phyloP scores from a whole-genome alignment of 1,140 invertebrate genomes.

The Bombus huntii region DNA sequence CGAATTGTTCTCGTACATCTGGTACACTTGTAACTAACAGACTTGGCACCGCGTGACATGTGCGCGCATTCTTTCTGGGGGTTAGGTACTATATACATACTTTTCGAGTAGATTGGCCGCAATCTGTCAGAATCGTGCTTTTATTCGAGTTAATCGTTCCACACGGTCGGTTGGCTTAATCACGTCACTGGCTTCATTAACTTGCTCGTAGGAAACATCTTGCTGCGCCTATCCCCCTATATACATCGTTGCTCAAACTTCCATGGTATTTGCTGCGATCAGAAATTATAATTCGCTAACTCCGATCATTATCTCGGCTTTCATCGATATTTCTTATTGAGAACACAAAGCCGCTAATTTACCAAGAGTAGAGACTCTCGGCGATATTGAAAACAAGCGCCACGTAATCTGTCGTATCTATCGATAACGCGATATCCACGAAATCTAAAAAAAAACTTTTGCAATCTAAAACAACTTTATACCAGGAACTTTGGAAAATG shows the following conservation, averaged over 20 bases:
- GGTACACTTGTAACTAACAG: conserved; percentile 21
- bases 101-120: conserved; percentile 27
- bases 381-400: too few relatives aligned
- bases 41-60: not conserved
- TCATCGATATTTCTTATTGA: not conserved
- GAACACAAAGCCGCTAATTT: too few relatives aligned
- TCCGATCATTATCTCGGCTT: not conserved
- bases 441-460: too few relatives aligned
- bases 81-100: not conserved
- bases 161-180: not conserved
- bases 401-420: too few relatives aligned
- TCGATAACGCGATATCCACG: too few relatives aligned
- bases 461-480: too few relatives aligned
- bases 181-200: conserved; percentile 20
- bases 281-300: not conserved
- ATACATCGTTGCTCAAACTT: not conserved
- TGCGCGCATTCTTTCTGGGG: not conserved
- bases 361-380: too few relatives aligned
- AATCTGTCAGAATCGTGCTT: conserved; percentile 24
- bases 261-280: not conserved
- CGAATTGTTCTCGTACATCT: conserved; percentile 15
- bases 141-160: conserved; percentile 15
- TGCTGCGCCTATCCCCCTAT: not conserved
- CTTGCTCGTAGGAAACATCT: not conserved
- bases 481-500: too few relatives aligned